phyloP scores from a whole-genome alignment of 2,888 invertebrate genomes.

The Drosophila paracracens region DNA sequence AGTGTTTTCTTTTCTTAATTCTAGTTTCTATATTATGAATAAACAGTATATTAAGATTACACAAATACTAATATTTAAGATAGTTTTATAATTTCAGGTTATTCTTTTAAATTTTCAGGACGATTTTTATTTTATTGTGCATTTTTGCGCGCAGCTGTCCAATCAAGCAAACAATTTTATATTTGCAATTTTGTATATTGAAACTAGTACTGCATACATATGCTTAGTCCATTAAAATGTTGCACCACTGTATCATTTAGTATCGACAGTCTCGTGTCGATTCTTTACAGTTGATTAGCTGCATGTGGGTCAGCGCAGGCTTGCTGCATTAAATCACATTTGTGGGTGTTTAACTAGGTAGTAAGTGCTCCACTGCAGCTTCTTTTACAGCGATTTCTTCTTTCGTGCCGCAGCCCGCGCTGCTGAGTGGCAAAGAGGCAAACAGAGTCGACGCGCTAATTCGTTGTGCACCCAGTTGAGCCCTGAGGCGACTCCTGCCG shows the following conservation, averaged over 20 bases:
- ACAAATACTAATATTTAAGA: background rate
- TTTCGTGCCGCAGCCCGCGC: background rate
- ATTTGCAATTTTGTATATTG: too few species aligned
- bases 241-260: background rate
- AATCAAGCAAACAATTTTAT: too few species aligned
- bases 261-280: background rate
- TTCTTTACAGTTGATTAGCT: background rate
- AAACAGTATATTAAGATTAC: background rate
- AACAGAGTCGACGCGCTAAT: constrained; percentile 70
- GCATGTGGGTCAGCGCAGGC: background rate
- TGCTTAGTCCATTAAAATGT: background rate
- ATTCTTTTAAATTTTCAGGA: background rate
- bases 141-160: background rate
- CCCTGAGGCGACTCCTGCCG: constrained; percentile 38
- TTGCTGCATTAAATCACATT: background rate
- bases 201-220: too few species aligned
- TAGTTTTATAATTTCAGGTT: background rate
- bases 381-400: background rate
- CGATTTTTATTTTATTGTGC: too few species aligned
- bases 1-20: background rate
- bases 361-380: background rate
- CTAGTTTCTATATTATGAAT: background rate
- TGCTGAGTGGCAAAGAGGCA: constrained; percentile 37
- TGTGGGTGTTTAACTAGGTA: background rate
- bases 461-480: constrained; percentile 66